Base-by-base conservation (phyloP, 2,797 vertebrate species). In the Sebastes trivittatus region DNA sequence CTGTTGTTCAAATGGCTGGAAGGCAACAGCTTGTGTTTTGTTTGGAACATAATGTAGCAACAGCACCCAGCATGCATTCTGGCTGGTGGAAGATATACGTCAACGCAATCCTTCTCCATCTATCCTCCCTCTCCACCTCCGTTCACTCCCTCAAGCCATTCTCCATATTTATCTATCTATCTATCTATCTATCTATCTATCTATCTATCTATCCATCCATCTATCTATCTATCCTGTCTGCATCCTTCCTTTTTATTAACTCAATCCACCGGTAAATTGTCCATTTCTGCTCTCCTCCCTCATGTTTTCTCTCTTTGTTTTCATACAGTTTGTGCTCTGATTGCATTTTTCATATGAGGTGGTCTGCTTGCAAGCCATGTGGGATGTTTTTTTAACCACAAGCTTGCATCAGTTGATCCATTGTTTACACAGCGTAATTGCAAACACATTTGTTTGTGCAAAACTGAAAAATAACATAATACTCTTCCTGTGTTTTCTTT, bases 1-100 rank as follows among this genome's bases (percentile, higher is more conserved):
- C 65, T 86, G 60, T 23, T 65, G 73, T 69, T 87, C 73, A 34
- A 66, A 78, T 77, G 70, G 67, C 85, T 78, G 18, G 11, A 72
- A 72, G 87, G 79, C 73, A 86, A 85, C 81, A 84, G 81, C 74
- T 83, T 86, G 87, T 89, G 81, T 91, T 91, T 93, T 93, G 87
- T 92, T 91, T 92, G 78, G 54, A 36, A 27, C 68, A 75, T 32
- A 61, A 82, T 88, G 70, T 83, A 82, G 81, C 83, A 91, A 86
- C 85, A 79, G 75, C 67, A 83, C 85, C 80, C 80, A 84, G 54
- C 82, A 62, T 87, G 88, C 83, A 82, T 23, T 78, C 72, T 80
- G 56, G 49, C 46, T 22, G 25, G 25, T 14, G 72, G 42, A 76
- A 56, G 46, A 75, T 29, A n/a, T 79, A 56, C 18, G 5, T 80